Evolutionary conservation across 2,113 vertebrate species (phyloP).

Genomic region (Egretta garzetta): DNA sequence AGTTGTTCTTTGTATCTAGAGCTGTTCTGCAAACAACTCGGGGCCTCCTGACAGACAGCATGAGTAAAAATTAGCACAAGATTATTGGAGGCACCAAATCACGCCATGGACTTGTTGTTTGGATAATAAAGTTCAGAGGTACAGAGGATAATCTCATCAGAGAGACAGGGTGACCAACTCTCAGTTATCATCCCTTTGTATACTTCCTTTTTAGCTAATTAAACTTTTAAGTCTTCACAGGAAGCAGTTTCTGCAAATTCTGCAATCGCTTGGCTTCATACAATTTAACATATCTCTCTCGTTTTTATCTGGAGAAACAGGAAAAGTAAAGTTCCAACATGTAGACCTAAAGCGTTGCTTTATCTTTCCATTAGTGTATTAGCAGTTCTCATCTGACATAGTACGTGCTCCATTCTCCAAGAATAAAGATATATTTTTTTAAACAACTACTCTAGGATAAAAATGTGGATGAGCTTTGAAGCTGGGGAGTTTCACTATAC

Average conservation of each 20-base stretch:
- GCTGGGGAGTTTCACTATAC: background rate
- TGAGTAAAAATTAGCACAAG: slow-evolving; percentile 74
- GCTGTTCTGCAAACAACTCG: slow-evolving; percentile 18
- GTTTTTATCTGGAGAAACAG: slow-evolving; percentile 78
- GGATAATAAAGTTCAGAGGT: slow-evolving; percentile 83
- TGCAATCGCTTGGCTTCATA: slow-evolving; percentile 74
- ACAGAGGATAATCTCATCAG: slow-evolving; percentile 78
- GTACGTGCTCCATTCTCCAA: slow-evolving; percentile 11
- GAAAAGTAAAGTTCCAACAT: slow-evolving; percentile 75
- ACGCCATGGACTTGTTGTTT: slow-evolving; percentile 76
- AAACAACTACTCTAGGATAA: slow-evolving; percentile 35
- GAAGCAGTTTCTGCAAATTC: slow-evolving; percentile 76
- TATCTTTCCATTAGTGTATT: slow-evolving; percentile 74
- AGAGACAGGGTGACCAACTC: slow-evolving; percentile 75
- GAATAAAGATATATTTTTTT: slow-evolving; percentile 38
- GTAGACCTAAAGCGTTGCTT: slow-evolving; percentile 68
- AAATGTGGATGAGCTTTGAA: slow-evolving; percentile 26
- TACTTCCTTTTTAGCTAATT: slow-evolving; percentile 84
- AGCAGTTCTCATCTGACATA: slow-evolving; percentile 60
- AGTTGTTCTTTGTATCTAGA: background rate
- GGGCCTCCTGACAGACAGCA: slow-evolving; percentile 64
- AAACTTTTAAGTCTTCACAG: slow-evolving; percentile 76
- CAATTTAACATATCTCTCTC: slow-evolving; percentile 74
- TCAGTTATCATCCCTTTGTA: slow-evolving; percentile 77
- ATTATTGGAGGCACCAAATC: slow-evolving; percentile 73